A percentile compares a stretch with the other conserved stretches of the same genome.
Conservation (phyloP, 2,888 invertebrate genomes). For the Luperina testacea region DNA sequence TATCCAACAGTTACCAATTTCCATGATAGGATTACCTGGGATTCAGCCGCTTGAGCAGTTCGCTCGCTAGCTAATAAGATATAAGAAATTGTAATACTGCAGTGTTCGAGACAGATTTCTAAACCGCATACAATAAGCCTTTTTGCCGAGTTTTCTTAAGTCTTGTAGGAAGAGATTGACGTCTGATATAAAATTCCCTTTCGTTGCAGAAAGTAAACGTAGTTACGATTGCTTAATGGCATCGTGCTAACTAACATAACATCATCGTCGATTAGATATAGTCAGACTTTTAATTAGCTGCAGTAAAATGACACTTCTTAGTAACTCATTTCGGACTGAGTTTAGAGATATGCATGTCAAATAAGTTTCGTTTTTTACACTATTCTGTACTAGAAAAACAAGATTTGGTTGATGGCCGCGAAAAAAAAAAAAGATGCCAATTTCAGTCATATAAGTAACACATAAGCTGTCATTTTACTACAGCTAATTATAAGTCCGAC, state of each 20-base stretch:
- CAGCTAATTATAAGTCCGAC: no score
- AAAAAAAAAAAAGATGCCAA: no score
- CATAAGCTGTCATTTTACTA: no score
- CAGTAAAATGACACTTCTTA: no score
- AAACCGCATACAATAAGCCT: constrained; percentile 48
- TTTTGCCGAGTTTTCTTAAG: constrained; percentile 29
- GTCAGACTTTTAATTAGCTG: no score
- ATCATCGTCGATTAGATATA: not conserved
- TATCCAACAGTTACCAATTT: constrained; percentile 44
- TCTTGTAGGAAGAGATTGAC: constrained; percentile 39
- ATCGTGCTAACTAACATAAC: constrained; percentile 24
- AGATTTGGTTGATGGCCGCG: no score
- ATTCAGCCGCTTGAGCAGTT: constrained; percentile 36
- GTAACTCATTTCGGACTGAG: no score
- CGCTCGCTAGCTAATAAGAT: constrained; percentile 48
- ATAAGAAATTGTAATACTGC: constrained; percentile 50
- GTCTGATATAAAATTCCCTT: constrained; percentile 45
- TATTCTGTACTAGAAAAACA: no score
- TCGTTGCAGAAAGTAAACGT: constrained; percentile 39
- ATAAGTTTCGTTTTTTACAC: no score
- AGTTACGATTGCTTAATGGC: constrained; percentile 44
- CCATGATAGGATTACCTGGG: constrained; percentile 50
- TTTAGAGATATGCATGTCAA: no score
- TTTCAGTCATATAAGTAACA: no score
- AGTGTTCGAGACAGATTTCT: constrained; percentile 35